A percentile compares a stretch with the other conserved stretches of the same genome.
These are phyloP conservation scores for Drosophila kanapiae DNA, from an alignment of 1,140 invertebrate genomes.

Conservation along the genomic window DNA sequence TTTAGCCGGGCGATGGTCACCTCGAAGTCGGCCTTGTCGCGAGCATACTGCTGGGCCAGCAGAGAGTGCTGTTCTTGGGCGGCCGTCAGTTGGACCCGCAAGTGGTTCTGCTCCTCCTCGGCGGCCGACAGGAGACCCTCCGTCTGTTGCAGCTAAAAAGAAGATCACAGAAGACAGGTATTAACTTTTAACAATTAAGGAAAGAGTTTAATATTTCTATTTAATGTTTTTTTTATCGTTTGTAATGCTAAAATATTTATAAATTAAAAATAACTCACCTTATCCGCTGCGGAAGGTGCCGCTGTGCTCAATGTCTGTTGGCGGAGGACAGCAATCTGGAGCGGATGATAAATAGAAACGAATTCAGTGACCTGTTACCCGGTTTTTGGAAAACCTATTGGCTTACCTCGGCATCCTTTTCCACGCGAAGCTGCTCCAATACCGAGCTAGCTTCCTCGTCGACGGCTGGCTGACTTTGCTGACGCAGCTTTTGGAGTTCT, in stretches of 20 bases:
- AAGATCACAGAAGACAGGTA: too few relatives aligned
- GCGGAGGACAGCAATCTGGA: slow-evolving; percentile 21
- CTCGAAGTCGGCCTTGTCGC: slow-evolving; percentile 69
- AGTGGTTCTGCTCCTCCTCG: slow-evolving; percentile 28
- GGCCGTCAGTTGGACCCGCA: slow-evolving; percentile 38
- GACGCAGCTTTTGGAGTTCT: slow-evolving; percentile 51
- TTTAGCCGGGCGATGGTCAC: slow-evolving; percentile 63
- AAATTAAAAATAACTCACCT: not conserved
- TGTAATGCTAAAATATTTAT: too few relatives aligned
- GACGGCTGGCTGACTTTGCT: not conserved
- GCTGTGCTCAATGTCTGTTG: not conserved
- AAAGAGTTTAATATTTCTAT: not conserved
- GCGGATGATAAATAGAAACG: not conserved
- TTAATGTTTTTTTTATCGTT: too few relatives aligned
- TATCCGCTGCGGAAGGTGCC: not conserved
- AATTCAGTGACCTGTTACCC: too few relatives aligned
- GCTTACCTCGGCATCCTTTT: slow-evolving; percentile 31
- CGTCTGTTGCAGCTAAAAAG: too few relatives aligned
- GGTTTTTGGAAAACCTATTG: not conserved
- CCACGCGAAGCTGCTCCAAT: slow-evolving; percentile 13
- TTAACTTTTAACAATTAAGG: not conserved
- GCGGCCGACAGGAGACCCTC: too few relatives aligned
- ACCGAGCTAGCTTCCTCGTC: not conserved
- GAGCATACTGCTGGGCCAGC: slow-evolving; percentile 79
- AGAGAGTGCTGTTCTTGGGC: slow-evolving; percentile 85